phyloP scores from a whole-genome alignment of 2,888 invertebrate species.

The Ophion ellenae region DNA sequence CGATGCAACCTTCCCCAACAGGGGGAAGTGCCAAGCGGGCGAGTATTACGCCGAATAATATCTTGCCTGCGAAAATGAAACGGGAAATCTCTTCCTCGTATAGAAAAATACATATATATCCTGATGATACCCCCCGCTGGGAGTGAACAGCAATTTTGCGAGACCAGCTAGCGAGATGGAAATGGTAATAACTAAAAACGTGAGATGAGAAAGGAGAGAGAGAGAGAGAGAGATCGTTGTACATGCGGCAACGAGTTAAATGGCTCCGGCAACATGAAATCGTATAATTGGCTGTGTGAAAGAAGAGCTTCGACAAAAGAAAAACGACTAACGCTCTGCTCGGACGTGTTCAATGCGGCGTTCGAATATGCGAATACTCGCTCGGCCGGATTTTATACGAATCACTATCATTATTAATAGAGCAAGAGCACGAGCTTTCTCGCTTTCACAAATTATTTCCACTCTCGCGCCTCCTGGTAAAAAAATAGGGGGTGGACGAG shows the following conservation, averaged over 20 bases:
- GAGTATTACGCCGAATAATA: slow-evolving; percentile 54
- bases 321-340: not conserved
- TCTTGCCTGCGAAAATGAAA: slow-evolving; percentile 62
- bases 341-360: not conserved
- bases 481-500: too few species aligned
- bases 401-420: slow-evolving; percentile 1
- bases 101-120: slow-evolving; percentile 6
- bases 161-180: slow-evolving; percentile 65
- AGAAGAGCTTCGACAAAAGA: slow-evolving; percentile 43
- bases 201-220: slow-evolving; percentile 19
- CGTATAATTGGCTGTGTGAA: slow-evolving; percentile 61
- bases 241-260: slow-evolving; percentile 43
- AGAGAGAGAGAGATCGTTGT: slow-evolving; percentile 27
- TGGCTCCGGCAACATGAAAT: slow-evolving; percentile 42
- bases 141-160: slow-evolving; percentile 56
- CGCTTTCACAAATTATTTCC: too few species aligned
- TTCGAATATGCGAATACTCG: slow-evolving; percentile 1
- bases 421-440: not conserved
- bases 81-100: slow-evolving; percentile 42
- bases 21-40: not conserved
- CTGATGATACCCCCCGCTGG: slow-evolving; percentile 27
- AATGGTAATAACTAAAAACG: slow-evolving; percentile 45
- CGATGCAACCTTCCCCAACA: too few species aligned
- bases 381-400: not conserved
- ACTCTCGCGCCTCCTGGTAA: too few species aligned